Conservation (phyloP, 1,140 invertebrate species). For the Macrostomum lignano region DNA sequence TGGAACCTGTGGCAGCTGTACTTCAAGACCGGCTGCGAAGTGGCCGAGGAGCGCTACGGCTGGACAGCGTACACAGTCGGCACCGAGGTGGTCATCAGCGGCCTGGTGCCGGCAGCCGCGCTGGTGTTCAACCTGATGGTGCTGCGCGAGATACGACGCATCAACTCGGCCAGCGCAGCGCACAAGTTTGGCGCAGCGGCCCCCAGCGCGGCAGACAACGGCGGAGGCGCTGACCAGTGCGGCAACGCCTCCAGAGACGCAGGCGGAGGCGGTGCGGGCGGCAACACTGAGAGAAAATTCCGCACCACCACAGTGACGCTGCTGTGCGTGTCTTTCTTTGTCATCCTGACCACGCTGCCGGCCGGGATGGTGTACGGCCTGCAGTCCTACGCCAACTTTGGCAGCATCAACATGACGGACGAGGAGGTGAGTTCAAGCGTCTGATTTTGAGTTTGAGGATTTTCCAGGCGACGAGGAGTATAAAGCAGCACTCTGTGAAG, state of each 20-base stretch:
- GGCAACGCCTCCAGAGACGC: too few relatives aligned
- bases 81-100: slow-evolving; percentile 16
- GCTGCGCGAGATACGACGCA: slow-evolving; percentile 13
- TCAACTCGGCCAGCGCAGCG: slow-evolving; percentile 9
- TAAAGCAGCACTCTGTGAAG: too few relatives aligned
- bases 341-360: slow-evolving; percentile 22
- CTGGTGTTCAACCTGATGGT: slow-evolving; percentile 20
- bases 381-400: too few relatives aligned
- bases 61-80: slow-evolving; percentile 9
- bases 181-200: background rate
- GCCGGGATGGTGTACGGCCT: slow-evolving; percentile 15
- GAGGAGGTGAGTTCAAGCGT: slow-evolving; percentile 6
- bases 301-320: slow-evolving; percentile 21
- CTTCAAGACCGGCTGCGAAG: too few relatives aligned
- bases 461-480: too few relatives aligned
- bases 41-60: too few relatives aligned
- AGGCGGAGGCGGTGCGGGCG: too few relatives aligned
- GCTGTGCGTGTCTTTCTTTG: slow-evolving; percentile 21
- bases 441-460: too few relatives aligned
- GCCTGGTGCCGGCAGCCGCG: slow-evolving; percentile 15
- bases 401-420: slow-evolving; percentile 8
- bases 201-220: background rate
- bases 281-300: slow-evolving; percentile 7
- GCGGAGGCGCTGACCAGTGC: background rate
- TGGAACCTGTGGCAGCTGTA: too few relatives aligned